Conservation (phyloP, 1,140 invertebrate species). For the Scaptomyza montana region DNA sequence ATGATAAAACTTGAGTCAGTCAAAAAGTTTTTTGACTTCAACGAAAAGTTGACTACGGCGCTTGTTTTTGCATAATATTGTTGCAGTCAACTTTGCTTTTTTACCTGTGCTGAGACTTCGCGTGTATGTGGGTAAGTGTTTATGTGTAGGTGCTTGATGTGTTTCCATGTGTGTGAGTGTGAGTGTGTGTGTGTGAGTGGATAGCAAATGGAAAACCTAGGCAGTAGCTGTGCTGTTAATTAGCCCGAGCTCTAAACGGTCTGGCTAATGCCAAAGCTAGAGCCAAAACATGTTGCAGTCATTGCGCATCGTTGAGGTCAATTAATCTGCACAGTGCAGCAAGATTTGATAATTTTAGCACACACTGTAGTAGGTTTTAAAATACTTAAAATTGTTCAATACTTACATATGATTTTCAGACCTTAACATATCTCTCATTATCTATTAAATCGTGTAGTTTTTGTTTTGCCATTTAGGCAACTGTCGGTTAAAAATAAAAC, state of each 20-base stretch:
- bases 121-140: background rate
- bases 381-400: too few species aligned
- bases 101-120: background rate
- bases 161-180: constrained; percentile 1
- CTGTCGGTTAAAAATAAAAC: too few species aligned
- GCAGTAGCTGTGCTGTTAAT: constrained; percentile 60
- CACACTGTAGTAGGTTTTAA: background rate
- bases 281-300: constrained; percentile 11
- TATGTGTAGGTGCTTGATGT: constrained; percentile 3
- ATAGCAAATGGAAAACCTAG: constrained; percentile 35
- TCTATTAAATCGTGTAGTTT: too few species aligned
- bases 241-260: constrained; percentile 55
- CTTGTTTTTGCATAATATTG: constrained; percentile 67
- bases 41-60: constrained; percentile 48
- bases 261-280: constrained; percentile 46
- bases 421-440: too few species aligned
- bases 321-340: constrained; percentile 13
- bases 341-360: background rate
- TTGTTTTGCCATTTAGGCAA: too few species aligned
- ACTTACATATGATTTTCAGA: too few species aligned
- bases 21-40: constrained; percentile 63
- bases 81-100: constrained; percentile 55
- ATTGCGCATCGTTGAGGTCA: constrained; percentile 7
- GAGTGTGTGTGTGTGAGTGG: background rate
- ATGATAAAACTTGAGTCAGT: constrained; percentile 77